These are phyloP conservation scores for Rhinogobius similis DNA, from an alignment of 2,113 vertebrate genomes.

Conservation along the genomic window DNA sequence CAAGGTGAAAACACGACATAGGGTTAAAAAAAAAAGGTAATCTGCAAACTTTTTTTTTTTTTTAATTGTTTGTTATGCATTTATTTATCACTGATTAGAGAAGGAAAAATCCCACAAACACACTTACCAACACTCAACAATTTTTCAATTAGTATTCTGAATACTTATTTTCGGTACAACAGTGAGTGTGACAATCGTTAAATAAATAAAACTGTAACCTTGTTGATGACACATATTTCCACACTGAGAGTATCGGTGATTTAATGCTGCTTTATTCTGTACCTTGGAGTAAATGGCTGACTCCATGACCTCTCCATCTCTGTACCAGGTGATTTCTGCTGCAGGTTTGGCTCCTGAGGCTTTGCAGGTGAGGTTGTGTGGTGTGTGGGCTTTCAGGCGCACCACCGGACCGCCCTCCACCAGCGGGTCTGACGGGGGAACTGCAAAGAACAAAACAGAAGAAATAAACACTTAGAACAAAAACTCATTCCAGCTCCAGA, in stretches of 20 bases:
- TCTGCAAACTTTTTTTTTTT: too few species aligned
- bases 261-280: slow-evolving; percentile 37
- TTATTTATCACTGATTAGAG: too few species aligned
- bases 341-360: slow-evolving; percentile 84
- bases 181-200: background rate
- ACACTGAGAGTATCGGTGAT: slow-evolving; percentile 29
- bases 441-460: slow-evolving; percentile 64
- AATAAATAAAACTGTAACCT: background rate
- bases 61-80: too few species aligned
- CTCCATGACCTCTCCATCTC: slow-evolving; percentile 84
- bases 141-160: too few species aligned
- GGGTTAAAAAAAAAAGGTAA: too few species aligned
- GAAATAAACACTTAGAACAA: slow-evolving; percentile 41
- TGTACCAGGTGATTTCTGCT: slow-evolving; percentile 88
- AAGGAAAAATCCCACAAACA: too few species aligned
- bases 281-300: slow-evolving; percentile 85
- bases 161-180: too few species aligned
- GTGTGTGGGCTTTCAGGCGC: slow-evolving; percentile 83
- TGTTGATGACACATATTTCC: slow-evolving; percentile 13
- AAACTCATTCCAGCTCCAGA: slow-evolving; percentile 41
- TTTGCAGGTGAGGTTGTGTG: slow-evolving; percentile 86
- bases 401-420: slow-evolving; percentile 85
- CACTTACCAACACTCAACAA: too few species aligned
- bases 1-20: too few species aligned
- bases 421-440: slow-evolving; percentile 84